Evolutionary conservation across 2,888 invertebrate species (phyloP).

Genomic region (Rhogogaster chlorosoma): DNA sequence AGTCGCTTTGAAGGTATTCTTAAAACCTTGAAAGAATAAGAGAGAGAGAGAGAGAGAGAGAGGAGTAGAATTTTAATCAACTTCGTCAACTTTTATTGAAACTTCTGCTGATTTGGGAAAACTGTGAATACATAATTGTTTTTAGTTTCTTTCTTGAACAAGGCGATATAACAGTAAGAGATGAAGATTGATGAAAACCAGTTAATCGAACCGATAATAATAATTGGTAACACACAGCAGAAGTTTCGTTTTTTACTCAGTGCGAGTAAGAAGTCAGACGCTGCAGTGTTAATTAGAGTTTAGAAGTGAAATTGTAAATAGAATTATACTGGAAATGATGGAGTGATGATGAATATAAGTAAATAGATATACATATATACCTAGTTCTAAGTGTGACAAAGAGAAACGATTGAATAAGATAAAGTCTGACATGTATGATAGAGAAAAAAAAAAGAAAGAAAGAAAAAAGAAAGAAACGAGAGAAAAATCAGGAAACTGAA

Average conservation of each 20-base stretch:
- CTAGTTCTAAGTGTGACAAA: constrained; percentile 6
- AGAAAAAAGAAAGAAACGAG: background rate
- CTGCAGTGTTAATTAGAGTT: background rate
- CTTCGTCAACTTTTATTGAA: background rate
- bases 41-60: background rate
- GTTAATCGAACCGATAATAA: background rate
- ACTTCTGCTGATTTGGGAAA: background rate
- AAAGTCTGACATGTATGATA: constrained; percentile 30
- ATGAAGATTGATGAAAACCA: background rate
- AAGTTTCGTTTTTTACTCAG: background rate
- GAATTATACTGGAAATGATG: background rate
- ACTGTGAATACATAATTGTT: background rate
- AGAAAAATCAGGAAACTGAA: background rate
- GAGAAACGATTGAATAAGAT: constrained; percentile 22
- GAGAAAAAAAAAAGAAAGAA: background rate
- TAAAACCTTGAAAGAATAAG: background rate
- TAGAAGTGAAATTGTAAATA: background rate
- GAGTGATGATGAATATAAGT: background rate
- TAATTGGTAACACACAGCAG: background rate
- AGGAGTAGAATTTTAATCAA: background rate
- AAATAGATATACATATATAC: constrained; percentile 13
- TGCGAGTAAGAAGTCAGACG: background rate
- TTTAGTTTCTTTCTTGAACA: background rate
- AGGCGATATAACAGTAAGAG: background rate
- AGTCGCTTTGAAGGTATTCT: background rate